Conservation (phyloP, 53 echinoderm and acorn worm genomes). For the Actinopyga echinites region DNA sequence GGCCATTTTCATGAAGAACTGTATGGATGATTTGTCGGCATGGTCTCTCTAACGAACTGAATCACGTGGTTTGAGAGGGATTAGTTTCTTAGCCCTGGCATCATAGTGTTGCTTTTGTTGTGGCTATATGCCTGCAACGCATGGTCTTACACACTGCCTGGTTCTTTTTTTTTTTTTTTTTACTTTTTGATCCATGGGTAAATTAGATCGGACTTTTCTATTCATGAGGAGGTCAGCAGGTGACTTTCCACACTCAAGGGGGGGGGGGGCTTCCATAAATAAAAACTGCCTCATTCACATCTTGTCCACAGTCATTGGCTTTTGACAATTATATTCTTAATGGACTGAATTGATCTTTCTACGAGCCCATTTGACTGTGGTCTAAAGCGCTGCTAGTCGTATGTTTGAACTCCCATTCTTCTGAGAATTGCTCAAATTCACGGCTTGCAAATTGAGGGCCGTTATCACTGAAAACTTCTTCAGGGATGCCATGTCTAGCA, state of each 20-base stretch:
- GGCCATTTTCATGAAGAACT: neutral
- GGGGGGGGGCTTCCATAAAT: conserved; percentile 53
- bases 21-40: neutral
- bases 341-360: conserved; percentile 50
- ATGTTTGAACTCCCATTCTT: conserved; percentile 44
- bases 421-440: conserved; percentile 34
- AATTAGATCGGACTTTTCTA: conserved; percentile 23
- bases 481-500: conserved; percentile 22
- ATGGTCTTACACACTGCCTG: neutral
- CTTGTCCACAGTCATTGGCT: conserved; percentile 24
- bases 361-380: conserved; percentile 50
- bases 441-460: conserved; percentile 27
- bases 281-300: conserved; percentile 34
- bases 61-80: neutral
- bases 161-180: neutral
- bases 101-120: neutral
- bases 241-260: conserved; percentile 55
- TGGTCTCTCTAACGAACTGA: neutral
- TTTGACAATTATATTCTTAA: conserved; percentile 47
- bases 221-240: conserved; percentile 63
- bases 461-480: conserved; percentile 37
- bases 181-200: neutral
- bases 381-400: conserved; percentile 52
- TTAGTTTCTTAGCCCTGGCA: neutral
- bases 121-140: neutral